Base-by-base conservation (phyloP, 2,113 vertebrate genomes). In the Alligator sinensis region DNA sequence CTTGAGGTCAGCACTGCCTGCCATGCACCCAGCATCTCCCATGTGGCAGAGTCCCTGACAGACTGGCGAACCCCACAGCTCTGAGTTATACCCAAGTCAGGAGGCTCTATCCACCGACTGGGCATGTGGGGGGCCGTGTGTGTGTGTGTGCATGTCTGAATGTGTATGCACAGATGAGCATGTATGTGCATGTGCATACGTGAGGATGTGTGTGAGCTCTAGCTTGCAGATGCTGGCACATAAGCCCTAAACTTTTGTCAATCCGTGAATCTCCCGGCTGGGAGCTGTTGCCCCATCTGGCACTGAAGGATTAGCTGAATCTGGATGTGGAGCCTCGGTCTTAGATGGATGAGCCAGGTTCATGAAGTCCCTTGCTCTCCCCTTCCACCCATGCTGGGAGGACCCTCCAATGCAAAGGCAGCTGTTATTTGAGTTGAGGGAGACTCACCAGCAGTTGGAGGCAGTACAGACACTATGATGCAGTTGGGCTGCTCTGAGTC, bases 11-110 rank as follows among this genome's bases (percentile, higher is more conserved):
- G 70, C 18, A 6, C 70, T 47, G 70, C 30, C 22, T 61, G 58
- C 30, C 4, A 2, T 0, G 0, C 1, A 5, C 0, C 0, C 55
- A 0, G 0, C 81, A 25, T 92, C 88, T 21, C 4, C 9, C 74
- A 74, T 21, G 2, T 38, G 21, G 34, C 70, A 74, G 70, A 24
- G 70, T 22, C 70, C 70, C 12, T 4, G 21, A 19, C 47, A 21
- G 21, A 74, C 30, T 72, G 21, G 21, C 70, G 9, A 22, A 38
- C 11, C 70, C 70, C 70, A 74, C 34, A 13, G 34, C 34, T 74
- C 12, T 47, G 70, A 74, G 70, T 74, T 22, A 74, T 24, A 21
- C 70, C 70, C 70, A 11, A 72, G 68, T 11, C 18, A 38, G 68
- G 19, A 17, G 34, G 30, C 30, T 30, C 34, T 30, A 28, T 24